A percentile compares a stretch with the other conserved stretches of the same genome.
Evolutionary conservation across 1,140 invertebrate species (phyloP).

Genomic region (Drosophila equinoxialis): DNA sequence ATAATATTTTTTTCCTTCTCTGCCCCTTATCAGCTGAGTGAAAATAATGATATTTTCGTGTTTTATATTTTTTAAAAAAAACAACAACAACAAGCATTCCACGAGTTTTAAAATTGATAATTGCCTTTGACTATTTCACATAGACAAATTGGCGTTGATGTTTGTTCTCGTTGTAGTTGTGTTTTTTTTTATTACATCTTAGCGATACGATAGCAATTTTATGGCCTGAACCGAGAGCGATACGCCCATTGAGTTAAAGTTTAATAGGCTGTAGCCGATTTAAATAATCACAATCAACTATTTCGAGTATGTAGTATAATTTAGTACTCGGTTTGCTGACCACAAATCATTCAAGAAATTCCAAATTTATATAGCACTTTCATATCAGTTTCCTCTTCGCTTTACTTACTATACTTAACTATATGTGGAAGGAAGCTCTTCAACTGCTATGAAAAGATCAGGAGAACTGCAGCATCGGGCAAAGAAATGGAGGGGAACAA

Average conservation of each 20-base stretch:
- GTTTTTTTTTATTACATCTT: slow-evolving; percentile 22
- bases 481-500: not conserved
- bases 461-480: not conserved
- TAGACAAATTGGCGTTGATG: slow-evolving; percentile 44
- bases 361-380: slow-evolving; percentile 13
- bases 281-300: slow-evolving; percentile 14
- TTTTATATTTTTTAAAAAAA: slow-evolving; percentile 39
- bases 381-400: slow-evolving; percentile 35
- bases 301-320: not conserved
- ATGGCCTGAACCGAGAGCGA: slow-evolving; percentile 22
- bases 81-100: slow-evolving; percentile 25
- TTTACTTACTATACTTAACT: not conserved
- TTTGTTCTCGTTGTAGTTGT: slow-evolving; percentile 4
- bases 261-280: slow-evolving; percentile 8
- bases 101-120: slow-evolving; percentile 58
- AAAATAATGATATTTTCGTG: slow-evolving; percentile 74
- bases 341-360: slow-evolving; percentile 20
- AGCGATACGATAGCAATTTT: slow-evolving; percentile 32
- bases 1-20: slow-evolving; percentile 10
- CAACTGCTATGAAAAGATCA: slow-evolving; percentile 24
- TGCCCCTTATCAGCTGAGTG: slow-evolving; percentile 44
- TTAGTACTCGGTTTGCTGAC: not conserved
- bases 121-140: slow-evolving; percentile 18
- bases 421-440: slow-evolving; percentile 31
- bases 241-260: slow-evolving; percentile 39